Conservation (phyloP, 1,140 invertebrate species). For the Hylaeus anthracinus region DNA sequence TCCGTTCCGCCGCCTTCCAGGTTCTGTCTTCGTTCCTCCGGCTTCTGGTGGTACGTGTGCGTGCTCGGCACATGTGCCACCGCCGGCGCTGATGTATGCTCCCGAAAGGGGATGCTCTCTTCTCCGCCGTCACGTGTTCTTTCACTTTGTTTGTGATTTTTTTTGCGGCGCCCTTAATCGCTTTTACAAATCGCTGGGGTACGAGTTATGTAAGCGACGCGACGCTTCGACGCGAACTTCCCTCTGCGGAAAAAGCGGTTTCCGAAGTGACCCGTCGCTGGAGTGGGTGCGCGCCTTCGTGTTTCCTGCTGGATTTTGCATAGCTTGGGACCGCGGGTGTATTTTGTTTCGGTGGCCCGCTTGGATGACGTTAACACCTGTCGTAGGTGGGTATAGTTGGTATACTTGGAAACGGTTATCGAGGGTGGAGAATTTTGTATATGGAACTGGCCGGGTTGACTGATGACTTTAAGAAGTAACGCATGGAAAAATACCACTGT, state of each 20-base stretch:
- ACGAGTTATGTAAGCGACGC: conserved; percentile 12
- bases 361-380: too few species aligned
- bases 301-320: not conserved
- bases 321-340: too few species aligned
- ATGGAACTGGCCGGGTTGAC: too few species aligned
- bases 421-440: too few species aligned
- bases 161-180: conserved; percentile 60
- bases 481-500: too few species aligned
- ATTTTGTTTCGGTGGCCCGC: not conserved
- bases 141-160: conserved; percentile 62
- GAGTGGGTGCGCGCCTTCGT: not conserved
- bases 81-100: conserved; percentile 48
- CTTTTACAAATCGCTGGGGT: conserved; percentile 56
- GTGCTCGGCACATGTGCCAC: conserved; percentile 57
- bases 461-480: too few species aligned
- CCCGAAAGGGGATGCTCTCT: conserved; percentile 43
- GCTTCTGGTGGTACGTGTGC: not conserved
- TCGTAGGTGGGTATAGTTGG: too few species aligned
- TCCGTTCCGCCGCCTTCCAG: not conserved
- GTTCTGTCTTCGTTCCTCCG: not conserved
- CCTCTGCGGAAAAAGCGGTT: not conserved
- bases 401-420: too few species aligned
- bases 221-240: conserved; percentile 7
- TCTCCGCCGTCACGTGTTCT: conserved; percentile 55
- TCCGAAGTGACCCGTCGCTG: not conserved